These are phyloP conservation scores for Dicerorhinus sumatrensis DNA, from an alignment of 2,113 vertebrate species.

Conservation along the genomic window DNA sequence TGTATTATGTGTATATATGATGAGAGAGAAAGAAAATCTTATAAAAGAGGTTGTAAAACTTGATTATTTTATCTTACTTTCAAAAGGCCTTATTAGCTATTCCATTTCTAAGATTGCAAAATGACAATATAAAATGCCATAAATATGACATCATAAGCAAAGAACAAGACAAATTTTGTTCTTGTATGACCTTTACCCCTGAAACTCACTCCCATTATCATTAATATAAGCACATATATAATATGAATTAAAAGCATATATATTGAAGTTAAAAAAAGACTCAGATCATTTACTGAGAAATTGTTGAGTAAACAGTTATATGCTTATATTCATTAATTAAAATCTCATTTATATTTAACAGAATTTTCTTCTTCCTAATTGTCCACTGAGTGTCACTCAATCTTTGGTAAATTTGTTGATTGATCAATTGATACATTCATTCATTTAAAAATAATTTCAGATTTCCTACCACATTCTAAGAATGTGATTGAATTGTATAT, in stretches of 20 bases:
- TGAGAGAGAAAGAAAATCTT: neutral
- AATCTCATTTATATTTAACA: neutral
- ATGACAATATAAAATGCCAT: neutral
- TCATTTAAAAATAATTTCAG: conserved; percentile 28
- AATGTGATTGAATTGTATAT: neutral
- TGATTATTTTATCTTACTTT: neutral
- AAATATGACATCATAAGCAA: neutral
- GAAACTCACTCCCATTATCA: neutral
- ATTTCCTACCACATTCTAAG: neutral
- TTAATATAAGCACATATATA: neutral
- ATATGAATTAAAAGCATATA: neutral
- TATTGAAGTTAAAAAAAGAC: neutral
- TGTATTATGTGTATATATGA: too few species aligned
- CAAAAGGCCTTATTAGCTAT: neutral
- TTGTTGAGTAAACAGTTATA: neutral
- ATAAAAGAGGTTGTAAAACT: neutral
- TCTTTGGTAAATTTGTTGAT: neutral
- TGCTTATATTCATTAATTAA: neutral
- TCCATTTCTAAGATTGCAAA: neutral
- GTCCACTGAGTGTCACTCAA: neutral
- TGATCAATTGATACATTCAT: neutral
- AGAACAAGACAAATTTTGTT: neutral
- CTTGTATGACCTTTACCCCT: neutral
- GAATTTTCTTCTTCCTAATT: neutral
- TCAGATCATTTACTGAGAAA: neutral